These are phyloP conservation scores for Ptiloglossa arizonensis DNA, from an alignment of 1,140 invertebrate genomes.

Conservation along the genomic window DNA sequence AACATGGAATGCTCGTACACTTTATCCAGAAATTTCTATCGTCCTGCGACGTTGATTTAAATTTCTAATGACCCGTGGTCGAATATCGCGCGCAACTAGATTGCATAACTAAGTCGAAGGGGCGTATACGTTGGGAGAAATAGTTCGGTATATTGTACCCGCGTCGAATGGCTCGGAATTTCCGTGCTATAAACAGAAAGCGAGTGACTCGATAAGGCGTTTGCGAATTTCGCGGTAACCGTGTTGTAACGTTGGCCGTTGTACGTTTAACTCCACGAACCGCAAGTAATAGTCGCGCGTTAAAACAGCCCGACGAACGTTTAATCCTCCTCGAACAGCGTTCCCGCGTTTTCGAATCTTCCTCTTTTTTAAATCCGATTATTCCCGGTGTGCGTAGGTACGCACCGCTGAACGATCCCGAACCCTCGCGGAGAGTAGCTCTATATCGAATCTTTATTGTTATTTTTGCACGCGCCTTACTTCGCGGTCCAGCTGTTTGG, in stretches of 20 bases:
- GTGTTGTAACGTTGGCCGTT: neutral
- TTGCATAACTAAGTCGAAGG: constrained; percentile 3
- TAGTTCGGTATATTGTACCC: neutral
- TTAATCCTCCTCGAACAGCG: constrained; percentile 16
- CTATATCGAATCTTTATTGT: neutral
- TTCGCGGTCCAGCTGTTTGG: neutral
- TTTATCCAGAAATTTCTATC: constrained; percentile 26
- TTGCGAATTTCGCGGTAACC: constrained; percentile 9
- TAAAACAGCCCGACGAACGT: constrained; percentile 14
- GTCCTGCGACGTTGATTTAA: constrained; percentile 27
- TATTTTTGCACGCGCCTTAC: neutral
- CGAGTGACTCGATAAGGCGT: constrained; percentile 3
- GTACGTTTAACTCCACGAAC: neutral
- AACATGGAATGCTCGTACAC: neutral
- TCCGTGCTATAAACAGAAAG: neutral
- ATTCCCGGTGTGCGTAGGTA: neutral
- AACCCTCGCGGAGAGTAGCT: neutral
- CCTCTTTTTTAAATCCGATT: neutral
- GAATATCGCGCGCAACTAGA: constrained; percentile 4
- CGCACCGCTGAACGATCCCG: neutral
- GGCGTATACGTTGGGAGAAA: neutral
- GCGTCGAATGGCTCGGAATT: neutral
- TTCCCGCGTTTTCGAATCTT: neutral
- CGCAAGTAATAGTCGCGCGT: neutral
- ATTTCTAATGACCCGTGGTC: constrained; percentile 27